Conservation (phyloP, 2,113 vertebrate species). For the Catagonus wagneri region DNA sequence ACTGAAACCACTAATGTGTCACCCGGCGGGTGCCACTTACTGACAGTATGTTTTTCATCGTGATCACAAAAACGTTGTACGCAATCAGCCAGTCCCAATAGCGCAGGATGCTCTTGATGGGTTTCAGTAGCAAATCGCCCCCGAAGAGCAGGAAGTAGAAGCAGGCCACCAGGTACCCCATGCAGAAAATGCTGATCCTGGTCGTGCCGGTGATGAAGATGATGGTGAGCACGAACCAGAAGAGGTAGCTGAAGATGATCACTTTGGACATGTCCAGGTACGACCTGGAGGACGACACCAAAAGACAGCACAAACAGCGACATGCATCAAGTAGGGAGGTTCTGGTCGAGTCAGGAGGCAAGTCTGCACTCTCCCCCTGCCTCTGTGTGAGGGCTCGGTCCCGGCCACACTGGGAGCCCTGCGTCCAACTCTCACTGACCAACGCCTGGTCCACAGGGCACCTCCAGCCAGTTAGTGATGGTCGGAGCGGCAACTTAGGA, state of each 20-base stretch:
- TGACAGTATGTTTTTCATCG: conserved; percentile 98
- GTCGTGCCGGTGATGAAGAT: conserved; percentile 99
- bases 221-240: conserved; percentile 99
- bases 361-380: not conserved
- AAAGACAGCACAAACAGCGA: not conserved
- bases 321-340: not conserved
- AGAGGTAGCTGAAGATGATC: conserved; percentile 98
- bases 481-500: not conserved
- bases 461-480: not conserved
- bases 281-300: conserved; percentile 89
- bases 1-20: not conserved
- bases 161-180: conserved; percentile 99
- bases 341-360: not conserved
- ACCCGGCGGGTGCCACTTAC: conserved; percentile 84
- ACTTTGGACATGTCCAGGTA: conserved; percentile 99
- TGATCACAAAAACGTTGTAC: conserved; percentile 99
- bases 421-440: not conserved
- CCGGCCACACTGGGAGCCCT: not conserved
- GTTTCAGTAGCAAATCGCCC: conserved; percentile 95
- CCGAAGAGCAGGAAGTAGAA: conserved; percentile 99
- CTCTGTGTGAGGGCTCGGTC: not conserved
- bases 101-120: conserved; percentile 96
- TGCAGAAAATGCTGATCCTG: conserved; percentile 98
- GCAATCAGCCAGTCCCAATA: conserved; percentile 99
- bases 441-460: not conserved